Percentiles rank a stretch among this genome's conserved stretches.
phyloP scores from a whole-genome alignment of 1,140 invertebrate species.

The Lasioglossum albipes region DNA sequence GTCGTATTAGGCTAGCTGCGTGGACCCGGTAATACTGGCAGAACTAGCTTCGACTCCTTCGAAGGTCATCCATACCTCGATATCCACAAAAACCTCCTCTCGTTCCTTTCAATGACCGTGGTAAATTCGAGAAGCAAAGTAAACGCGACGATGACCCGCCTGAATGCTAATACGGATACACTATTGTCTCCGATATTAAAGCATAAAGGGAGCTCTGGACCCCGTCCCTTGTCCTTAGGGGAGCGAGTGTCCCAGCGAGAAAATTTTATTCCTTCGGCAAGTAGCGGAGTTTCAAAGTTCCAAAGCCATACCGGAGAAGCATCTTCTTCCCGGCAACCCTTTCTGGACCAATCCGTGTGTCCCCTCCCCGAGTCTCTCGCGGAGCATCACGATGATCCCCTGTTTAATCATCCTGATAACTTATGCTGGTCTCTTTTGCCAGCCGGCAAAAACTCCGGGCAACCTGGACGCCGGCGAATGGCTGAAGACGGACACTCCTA shows the following conservation, averaged over 20 bases:
- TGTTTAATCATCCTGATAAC: constrained; percentile 65
- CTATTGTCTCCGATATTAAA: not conserved
- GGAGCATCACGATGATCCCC: constrained; percentile 50
- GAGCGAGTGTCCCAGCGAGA: not conserved
- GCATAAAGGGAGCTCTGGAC: not conserved
- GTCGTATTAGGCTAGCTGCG: constrained; percentile 59
- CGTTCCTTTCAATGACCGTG: no score
- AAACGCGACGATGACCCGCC: not conserved
- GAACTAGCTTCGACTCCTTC: not conserved
- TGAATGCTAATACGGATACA: not conserved
- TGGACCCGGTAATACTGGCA: constrained; percentile 11
- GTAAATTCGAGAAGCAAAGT: no score
- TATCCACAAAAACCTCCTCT: not conserved
- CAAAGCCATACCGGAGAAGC: constrained; percentile 5
- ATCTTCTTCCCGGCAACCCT: not conserved
- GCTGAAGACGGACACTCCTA: constrained; percentile 65
- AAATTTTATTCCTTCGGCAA: not conserved
- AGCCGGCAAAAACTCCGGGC: constrained; percentile 51
- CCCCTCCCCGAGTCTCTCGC: constrained; percentile 8
- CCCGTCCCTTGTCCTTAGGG: not conserved
- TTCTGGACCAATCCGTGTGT: constrained; percentile 37
- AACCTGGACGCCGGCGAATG: constrained; percentile 46
- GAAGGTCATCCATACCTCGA: not conserved
- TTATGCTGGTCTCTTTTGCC: constrained; percentile 52
- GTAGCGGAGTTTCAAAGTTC: not conserved